Conservation (phyloP, 2,113 vertebrate species). For the Tenebrosternarchus preto region DNA sequence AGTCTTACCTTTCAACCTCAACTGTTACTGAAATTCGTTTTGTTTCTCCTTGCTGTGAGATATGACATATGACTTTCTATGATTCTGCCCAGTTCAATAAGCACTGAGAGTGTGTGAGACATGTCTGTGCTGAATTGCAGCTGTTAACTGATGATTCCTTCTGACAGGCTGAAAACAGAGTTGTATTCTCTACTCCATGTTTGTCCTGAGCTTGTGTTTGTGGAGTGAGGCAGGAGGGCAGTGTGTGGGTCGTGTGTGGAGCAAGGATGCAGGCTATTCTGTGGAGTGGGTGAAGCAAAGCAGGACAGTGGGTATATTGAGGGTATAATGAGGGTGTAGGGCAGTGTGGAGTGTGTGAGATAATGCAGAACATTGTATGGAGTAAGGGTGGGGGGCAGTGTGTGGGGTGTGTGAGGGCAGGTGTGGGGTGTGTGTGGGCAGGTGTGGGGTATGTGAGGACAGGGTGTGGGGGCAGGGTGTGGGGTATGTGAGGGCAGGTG, state of each 20-base stretch:
- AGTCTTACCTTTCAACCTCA: background rate
- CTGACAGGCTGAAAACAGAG: background rate
- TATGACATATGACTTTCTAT: conserved; percentile 9
- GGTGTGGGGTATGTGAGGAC: no score
- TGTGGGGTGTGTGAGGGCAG: background rate
- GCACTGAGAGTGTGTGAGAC: background rate
- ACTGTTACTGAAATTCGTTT: background rate
- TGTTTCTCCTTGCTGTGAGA: conserved; percentile 4
- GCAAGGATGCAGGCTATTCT: background rate
- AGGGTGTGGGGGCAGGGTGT: no score
- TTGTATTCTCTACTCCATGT: conserved; percentile 14
- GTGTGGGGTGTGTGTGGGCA: conserved; percentile 29
- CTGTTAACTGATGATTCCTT: background rate
- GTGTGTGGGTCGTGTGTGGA: background rate
- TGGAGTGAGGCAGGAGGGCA: conserved; percentile 20
- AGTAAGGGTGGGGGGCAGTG: background rate
- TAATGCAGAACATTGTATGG: no score
- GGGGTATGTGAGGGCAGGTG: no score
- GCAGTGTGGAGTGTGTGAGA: background rate
- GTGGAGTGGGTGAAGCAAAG: background rate
- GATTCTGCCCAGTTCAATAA: conserved; percentile 18
- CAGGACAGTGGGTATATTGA: no score
- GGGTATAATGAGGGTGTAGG: no score
- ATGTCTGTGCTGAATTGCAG: background rate
- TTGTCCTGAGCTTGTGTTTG: conserved; percentile 5